Percentiles rank a stretch among this genome's conserved stretches.
phyloP scores from a whole-genome alignment of 2,797 vertebrate species.

The Dryobates pubescens region DNA sequence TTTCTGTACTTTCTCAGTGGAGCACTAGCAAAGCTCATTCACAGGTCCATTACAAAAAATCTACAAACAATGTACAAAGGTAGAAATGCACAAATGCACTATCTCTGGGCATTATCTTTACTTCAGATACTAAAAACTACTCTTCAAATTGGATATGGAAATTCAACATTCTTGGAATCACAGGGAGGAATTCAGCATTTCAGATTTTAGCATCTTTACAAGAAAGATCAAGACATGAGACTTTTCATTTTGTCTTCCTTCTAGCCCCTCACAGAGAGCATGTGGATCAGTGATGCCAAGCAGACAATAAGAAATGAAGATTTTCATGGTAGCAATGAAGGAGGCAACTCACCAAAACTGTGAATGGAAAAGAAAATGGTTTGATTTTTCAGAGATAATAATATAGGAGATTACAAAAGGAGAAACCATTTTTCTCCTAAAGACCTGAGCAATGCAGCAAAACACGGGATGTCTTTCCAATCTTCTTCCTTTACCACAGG shows the following conservation, averaged over 20 bases:
- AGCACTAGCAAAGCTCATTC: neutral
- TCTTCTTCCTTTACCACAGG: neutral
- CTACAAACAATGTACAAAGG: neutral
- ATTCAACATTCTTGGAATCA: neutral
- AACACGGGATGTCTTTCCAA: neutral
- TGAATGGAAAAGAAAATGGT: neutral
- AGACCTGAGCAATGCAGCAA: neutral
- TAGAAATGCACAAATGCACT: neutral
- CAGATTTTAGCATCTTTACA: neutral
- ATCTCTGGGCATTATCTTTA: neutral
- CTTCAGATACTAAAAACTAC: neutral
- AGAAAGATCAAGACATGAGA: neutral
- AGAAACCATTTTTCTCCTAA: neutral
- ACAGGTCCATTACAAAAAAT: neutral
- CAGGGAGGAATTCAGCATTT: neutral
- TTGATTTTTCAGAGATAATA: neutral
- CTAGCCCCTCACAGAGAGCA: neutral
- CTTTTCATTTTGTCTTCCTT: constrained; percentile 24
- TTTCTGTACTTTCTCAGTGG: neutral
- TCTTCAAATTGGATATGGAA: neutral
- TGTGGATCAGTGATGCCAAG: neutral
- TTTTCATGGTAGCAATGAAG: neutral
- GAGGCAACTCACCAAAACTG: neutral
- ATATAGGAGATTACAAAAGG: neutral
- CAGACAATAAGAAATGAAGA: neutral